These are phyloP conservation scores for Drosophila longiperda DNA, from an alignment of 2,888 invertebrate species.

Conservation along the genomic window DNA sequence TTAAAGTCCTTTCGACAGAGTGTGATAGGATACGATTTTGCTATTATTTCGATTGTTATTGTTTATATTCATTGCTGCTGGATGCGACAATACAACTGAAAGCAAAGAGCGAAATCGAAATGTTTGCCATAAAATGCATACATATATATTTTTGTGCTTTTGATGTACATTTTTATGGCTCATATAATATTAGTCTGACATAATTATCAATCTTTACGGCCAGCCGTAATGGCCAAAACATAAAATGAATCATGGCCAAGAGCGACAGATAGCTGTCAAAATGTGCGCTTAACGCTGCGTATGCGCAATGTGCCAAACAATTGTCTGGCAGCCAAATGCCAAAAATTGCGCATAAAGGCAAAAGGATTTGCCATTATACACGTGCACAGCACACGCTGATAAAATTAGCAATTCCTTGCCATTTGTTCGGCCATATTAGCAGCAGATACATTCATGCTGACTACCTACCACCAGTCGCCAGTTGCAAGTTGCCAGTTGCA, in stretches of 20 bases:
- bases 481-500: neutral
- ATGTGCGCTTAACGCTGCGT: conserved; percentile 36
- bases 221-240: conserved; percentile 59
- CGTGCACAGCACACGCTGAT: conserved; percentile 61
- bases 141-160: conserved; percentile 46
- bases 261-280: conserved; percentile 35
- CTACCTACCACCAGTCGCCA: conserved; percentile 29
- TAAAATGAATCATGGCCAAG: conserved; percentile 60
- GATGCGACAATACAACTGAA: conserved; percentile 29
- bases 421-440: conserved; percentile 74
- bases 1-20: conserved; percentile 43
- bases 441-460: conserved; percentile 78
- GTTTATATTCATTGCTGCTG: conserved; percentile 72
- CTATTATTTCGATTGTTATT: conserved; percentile 79
- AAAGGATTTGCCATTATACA: conserved; percentile 39
- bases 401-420: conserved; percentile 79
- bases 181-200: conserved; percentile 70
- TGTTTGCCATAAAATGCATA: conserved; percentile 61
- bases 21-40: conserved; percentile 58
- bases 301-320: conserved; percentile 47
- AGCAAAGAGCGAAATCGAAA: conserved; percentile 44
- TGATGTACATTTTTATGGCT: conserved; percentile 73
- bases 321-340: conserved; percentile 18
- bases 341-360: conserved; percentile 23
- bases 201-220: conserved; percentile 78